Evolutionary conservation across 2,888 invertebrate genomes (phyloP), one percentile per base, ranked within the genome.

Genomic region (Apeira syringaria): DNA sequence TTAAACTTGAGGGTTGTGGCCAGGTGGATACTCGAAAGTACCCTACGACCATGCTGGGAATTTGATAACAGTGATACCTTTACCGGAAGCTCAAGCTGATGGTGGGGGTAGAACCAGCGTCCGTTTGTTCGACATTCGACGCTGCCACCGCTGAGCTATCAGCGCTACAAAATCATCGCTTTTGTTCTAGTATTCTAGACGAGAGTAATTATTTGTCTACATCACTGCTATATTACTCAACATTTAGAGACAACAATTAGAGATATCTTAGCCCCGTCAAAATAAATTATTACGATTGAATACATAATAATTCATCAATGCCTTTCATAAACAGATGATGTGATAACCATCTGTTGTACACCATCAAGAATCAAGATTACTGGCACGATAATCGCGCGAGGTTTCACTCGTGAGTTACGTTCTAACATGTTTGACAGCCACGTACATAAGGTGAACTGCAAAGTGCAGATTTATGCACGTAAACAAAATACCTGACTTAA

Each of bases 321-420:
- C 28, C 43, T 33, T 37, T 33, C 37, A 37, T 28, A 20, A n/a
- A n/a, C 36, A 22, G 7, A 28, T 27, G 24, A 20, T 17, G 24
- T 15, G 47, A 49, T 49, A 43, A 36, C 17, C 30, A 51, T 54
- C 50, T 38, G 29, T 37, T 40, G 40, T 39, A 17, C 25, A 11
- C 25, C 22, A 29, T 47, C 37, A 29, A 48, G 46, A 15, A 28
- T 47, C 37, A 29, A 48, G 51, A 54, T 49, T 36, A 26, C 31
- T 28, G 13, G 7, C 32, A 25, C 27, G 51, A 54, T 54, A 51
- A 47, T 33, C n/a, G 5, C 9, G 34, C 30, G 25, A 42, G 42
- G 26, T 54, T 45, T 47, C 46, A 44, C 48, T 51, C 32, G 38
- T 6, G 29, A 33, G 31, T 43, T 44, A 44, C 36, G 35, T 45